A percentile compares a stretch with the other conserved stretches of the same genome.
Evolutionary conservation across 2,113 vertebrate genomes (phyloP).

Genomic region (Poecile atricapillus): DNA sequence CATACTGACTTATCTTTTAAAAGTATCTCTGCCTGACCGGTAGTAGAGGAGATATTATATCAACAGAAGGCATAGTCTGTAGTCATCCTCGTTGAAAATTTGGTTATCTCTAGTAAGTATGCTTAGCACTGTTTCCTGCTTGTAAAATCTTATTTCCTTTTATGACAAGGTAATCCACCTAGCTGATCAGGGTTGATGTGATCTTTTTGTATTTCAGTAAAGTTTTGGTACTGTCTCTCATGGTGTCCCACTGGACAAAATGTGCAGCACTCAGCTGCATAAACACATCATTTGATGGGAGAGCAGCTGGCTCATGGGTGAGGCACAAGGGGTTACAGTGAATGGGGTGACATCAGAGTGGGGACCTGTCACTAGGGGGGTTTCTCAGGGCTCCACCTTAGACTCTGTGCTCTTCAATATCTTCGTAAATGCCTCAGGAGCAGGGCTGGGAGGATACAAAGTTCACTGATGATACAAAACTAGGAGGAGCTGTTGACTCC

Average conservation of each 20-base stretch:
- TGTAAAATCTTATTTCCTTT: not conserved
- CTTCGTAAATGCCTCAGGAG: not conserved
- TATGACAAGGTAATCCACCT: not conserved
- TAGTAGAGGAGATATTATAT: not conserved
- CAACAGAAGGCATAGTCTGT: not conserved
- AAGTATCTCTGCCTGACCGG: not conserved
- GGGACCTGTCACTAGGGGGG: accelerated
- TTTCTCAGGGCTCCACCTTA: not conserved
- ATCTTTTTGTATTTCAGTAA: not conserved
- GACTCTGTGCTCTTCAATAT: not conserved
- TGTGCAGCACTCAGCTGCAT: not conserved
- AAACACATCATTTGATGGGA: not conserved
- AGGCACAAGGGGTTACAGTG: not conserved
- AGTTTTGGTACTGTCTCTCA: not conserved
- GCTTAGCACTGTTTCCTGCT: not conserved
- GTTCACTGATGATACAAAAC: no score
- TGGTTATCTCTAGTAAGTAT: not conserved
- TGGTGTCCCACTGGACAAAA: no score
- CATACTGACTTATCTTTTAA: not conserved
- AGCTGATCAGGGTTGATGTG: not conserved
- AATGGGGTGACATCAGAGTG: not conserved
- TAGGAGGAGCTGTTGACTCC: not conserved
- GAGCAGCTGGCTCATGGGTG: not conserved
- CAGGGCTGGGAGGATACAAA: no score
- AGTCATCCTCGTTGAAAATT: not conserved